Conservation (phyloP, 1,140 invertebrate genomes). For the Atopsyche davidsoni region DNA sequence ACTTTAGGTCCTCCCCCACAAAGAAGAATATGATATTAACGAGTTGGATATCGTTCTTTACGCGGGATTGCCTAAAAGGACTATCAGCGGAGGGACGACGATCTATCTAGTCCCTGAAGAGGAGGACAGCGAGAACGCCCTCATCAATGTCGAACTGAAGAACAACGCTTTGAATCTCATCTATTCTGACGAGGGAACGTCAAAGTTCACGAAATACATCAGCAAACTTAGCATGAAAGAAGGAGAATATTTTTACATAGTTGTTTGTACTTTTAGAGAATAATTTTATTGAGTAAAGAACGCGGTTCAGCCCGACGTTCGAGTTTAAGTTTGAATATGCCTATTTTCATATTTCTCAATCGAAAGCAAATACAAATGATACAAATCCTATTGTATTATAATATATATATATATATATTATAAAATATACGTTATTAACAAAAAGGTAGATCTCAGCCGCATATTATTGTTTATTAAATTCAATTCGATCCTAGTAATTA, state of each 20-base stretch:
- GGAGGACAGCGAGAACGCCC: constrained; percentile 31
- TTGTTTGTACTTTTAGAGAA: constrained; percentile 51
- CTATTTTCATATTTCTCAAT: too few relatives aligned
- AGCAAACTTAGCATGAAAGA: constrained; percentile 43
- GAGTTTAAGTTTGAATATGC: too few relatives aligned
- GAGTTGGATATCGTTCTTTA: constrained; percentile 54
- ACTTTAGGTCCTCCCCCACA: constrained; percentile 43
- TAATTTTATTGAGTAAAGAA: constrained; percentile 30
- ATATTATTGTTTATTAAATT: too few relatives aligned
- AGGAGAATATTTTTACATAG: constrained; percentile 45
- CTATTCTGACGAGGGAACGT: constrained; percentile 56
- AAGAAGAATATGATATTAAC: constrained; percentile 42
- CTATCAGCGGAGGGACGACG: constrained; percentile 43
- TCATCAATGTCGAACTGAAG: constrained; percentile 49
- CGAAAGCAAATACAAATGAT: too few relatives aligned
- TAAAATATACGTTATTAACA: too few relatives aligned
- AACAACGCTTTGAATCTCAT: constrained; percentile 64
- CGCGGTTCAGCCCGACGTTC: too few relatives aligned
- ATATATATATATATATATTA: too few relatives aligned
- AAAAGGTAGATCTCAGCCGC: too few relatives aligned
- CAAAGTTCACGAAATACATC: constrained; percentile 60
- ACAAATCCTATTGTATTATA: too few relatives aligned
- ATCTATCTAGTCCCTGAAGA: constrained; percentile 50
- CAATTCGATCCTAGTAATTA: too few relatives aligned
- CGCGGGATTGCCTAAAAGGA: constrained; percentile 44